Evolutionary conservation across 2,797 vertebrate species (phyloP).

Genomic region (Netta rufina): DNA sequence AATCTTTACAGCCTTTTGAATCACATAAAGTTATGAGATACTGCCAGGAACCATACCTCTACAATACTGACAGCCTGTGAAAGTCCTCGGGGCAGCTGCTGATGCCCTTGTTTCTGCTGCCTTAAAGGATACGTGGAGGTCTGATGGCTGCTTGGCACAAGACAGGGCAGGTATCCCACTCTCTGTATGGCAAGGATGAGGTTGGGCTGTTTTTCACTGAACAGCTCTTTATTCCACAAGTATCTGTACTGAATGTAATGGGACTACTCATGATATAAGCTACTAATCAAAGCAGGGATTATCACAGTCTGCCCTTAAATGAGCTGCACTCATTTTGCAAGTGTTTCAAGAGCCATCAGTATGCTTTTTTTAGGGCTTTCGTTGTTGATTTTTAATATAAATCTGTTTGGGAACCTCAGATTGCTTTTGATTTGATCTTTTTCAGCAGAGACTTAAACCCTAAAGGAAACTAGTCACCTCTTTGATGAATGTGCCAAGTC

Average conservation of each 20-base stretch:
- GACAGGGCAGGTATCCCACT: not conserved
- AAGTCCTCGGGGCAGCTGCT: not conserved
- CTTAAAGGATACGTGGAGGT: not conserved
- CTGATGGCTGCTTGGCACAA: not conserved
- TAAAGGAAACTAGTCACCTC: conserved; percentile 62
- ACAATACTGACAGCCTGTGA: not conserved
- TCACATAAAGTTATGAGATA: accelerated
- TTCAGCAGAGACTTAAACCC: conserved; percentile 33
- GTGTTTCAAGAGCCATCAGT: conserved; percentile 1
- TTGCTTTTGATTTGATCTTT: conserved; percentile 59
- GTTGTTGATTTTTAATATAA: conserved; percentile 65
- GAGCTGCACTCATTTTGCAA: not conserved
- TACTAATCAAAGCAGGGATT: conserved; percentile 48
- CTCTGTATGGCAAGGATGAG: not conserved
- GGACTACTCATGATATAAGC: not conserved
- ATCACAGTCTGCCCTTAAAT: conserved; percentile 33
- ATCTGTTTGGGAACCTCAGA: conserved; percentile 50
- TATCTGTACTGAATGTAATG: not conserved
- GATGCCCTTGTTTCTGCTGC: not conserved
- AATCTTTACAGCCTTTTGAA: not conserved
- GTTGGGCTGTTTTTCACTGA: not conserved
- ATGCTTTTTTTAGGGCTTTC: conserved; percentile 37
- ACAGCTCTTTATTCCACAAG: not conserved
- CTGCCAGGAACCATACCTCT: not conserved
- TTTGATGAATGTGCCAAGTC: conserved; percentile 66